phyloP scores from a whole-genome alignment of 1,140 invertebrate genomes.

The Euura saliciscinereae region DNA sequence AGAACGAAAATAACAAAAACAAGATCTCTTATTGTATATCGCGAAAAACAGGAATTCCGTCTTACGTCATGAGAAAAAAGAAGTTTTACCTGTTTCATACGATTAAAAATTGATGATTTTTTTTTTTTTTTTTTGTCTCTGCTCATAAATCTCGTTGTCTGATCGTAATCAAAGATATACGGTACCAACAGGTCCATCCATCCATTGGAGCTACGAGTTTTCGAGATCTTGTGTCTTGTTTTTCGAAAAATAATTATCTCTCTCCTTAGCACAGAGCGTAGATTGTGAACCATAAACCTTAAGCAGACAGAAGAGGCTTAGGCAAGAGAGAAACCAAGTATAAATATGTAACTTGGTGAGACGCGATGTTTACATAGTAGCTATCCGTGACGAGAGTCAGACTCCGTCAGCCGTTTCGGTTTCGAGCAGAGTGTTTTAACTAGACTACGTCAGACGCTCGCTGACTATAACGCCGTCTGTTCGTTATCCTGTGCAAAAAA shows the following conservation, averaged over 20 bases:
- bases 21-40: too few species aligned
- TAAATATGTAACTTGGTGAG: conserved; percentile 23
- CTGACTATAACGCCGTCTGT: neutral
- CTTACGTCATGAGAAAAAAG: too few species aligned
- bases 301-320: conserved; percentile 22
- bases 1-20: too few species aligned
- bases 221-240: neutral
- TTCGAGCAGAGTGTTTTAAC: neutral
- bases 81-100: too few species aligned
- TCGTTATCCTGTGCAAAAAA: too few species aligned
- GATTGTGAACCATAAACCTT: conserved; percentile 17
- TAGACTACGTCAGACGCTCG: neutral
- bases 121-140: too few species aligned
- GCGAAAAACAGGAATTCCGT: too few species aligned
- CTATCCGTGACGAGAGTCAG: neutral
- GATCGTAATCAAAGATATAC: too few species aligned
- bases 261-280: neutral
- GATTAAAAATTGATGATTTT: too few species aligned
- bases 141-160: too few species aligned
- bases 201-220: too few species aligned
- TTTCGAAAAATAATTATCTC: conserved; percentile 26
- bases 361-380: neutral
- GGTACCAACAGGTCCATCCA: too few species aligned
- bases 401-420: neutral
- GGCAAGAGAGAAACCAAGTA: neutral